These are phyloP conservation scores for Pachyrhynchus sulphureomaculatus DNA, from an alignment of 1,140 invertebrate species.

Conservation along the genomic window DNA sequence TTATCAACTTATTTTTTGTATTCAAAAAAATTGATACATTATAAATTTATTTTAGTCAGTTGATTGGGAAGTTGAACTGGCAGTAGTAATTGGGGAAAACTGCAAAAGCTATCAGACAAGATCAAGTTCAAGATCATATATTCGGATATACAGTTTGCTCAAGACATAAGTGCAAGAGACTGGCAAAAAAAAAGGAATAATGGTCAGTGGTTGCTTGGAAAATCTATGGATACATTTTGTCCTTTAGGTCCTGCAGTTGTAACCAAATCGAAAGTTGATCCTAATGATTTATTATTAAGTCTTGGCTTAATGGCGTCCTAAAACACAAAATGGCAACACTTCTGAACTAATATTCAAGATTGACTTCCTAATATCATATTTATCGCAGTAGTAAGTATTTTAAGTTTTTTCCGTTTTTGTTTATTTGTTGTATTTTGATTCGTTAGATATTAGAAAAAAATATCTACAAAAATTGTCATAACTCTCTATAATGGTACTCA, in stretches of 20 bases:
- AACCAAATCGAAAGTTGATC: constrained; percentile 75
- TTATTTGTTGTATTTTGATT: no score
- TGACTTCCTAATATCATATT: constrained; percentile 72
- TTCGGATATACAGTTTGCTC: constrained; percentile 86
- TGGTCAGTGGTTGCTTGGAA: constrained; percentile 83
- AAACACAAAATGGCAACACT: constrained; percentile 84
- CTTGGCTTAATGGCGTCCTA: constrained; percentile 72
- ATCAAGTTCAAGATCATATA: constrained; percentile 73
- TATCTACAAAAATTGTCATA: no score
- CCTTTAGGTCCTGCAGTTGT: constrained; percentile 79
- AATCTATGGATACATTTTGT: constrained; percentile 86
- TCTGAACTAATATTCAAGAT: constrained; percentile 79
- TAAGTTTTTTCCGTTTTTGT: no score
- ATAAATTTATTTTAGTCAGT: constrained; percentile 63
- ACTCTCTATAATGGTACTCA: no score
- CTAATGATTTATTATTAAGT: constrained; percentile 72
- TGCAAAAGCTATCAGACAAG: constrained; percentile 66
- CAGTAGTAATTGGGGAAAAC: constrained; percentile 82
- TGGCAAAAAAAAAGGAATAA: constrained; percentile 86
- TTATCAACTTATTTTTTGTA: no score
- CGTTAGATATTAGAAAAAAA: no score
- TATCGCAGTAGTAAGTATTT: no score
- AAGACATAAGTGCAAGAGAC: constrained; percentile 79
- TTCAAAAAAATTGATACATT: no score
- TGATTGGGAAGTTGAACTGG: constrained; percentile 89